A percentile compares a stretch with the other conserved stretches of the same genome.
Evolutionary conservation across 2,888 invertebrate genomes (phyloP).

Genomic region (Aelia acuminata): DNA sequence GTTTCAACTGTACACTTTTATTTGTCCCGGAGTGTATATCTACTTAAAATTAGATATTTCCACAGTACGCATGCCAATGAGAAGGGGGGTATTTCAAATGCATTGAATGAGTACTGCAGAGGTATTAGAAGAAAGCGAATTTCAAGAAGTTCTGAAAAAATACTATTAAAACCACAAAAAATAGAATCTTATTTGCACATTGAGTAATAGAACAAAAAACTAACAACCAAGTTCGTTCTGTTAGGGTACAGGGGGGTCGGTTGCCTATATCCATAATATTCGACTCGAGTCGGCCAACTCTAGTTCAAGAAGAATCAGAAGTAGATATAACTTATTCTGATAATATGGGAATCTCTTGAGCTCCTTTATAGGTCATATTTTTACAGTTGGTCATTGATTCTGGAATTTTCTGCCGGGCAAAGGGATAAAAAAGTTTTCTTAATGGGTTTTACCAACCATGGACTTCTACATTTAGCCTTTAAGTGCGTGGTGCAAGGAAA

Average conservation of each 20-base stretch:
- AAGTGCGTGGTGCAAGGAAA: not conserved
- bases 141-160: too few species aligned
- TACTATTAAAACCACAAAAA: too few species aligned
- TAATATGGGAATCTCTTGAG: not conserved
- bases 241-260: not conserved
- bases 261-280: not conserved
- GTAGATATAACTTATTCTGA: not conserved
- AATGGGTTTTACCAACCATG: not conserved
- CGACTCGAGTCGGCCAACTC: not conserved
- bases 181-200: too few species aligned
- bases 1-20: too few species aligned
- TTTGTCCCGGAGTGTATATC: too few species aligned
- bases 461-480: not conserved
- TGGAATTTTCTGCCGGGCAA: not conserved
- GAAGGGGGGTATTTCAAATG: too few species aligned
- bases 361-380: slow-evolving; percentile 17
- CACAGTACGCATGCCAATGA: too few species aligned
- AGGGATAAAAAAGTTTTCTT: not conserved
- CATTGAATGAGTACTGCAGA: too few species aligned
- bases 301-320: not conserved
- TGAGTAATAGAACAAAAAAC: too few species aligned
- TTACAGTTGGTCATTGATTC: not conserved
- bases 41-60: too few species aligned
- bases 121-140: too few species aligned
- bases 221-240: not conserved